Evolutionary conservation across 2,888 invertebrate genomes (phyloP), one percentile per base, ranked within the genome.

Genomic region (Biston betularia): DNA sequence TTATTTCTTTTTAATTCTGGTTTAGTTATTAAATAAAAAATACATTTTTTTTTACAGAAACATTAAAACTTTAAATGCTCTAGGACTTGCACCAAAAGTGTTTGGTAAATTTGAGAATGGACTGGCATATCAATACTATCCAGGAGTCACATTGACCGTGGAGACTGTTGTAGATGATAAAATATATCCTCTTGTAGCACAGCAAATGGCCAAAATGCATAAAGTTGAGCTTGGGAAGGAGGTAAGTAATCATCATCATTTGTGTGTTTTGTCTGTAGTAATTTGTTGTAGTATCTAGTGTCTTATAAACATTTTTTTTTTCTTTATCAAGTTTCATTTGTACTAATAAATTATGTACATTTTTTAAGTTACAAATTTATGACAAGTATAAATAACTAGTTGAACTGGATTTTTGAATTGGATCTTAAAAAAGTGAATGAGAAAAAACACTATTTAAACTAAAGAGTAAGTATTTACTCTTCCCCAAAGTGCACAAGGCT

Each of bases 41-140:
- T 11, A 42, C 10, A 10, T 42, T 8, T 46, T 9, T 65, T 9
- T 50, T 76, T 70, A 70, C 81, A 93, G 93, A 74, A 93, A 93
- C 71, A 92, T 93, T 63, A 91, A 89, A 78, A 84, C 82, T 42
- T 79, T 93, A 6, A 90, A 98, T 85, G 94, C 95, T 68, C 95
- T 95, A 75, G 97, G 97, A 15, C 95, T 97, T 78, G 98, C 98
- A 52, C 97, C 99, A 59, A 95, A 96, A 55, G 93, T 99, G 53
- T 98, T 97, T 93, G 98, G 97, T 56, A 96, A 97, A 54, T 99
- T 99, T 90, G 95, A 96, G 77, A 99, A 99, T 94, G 99, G 99
- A 11, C 94, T 99, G 74, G 97, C 97, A 48, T 99, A 99, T 88
- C 96, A 98, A 87, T 98, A 95, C 86, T 95, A 97, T 72, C 96